These are phyloP conservation scores for Phallusia fumigata DNA, from an alignment of 23 tunicate species.

Conservation along the genomic window DNA sequence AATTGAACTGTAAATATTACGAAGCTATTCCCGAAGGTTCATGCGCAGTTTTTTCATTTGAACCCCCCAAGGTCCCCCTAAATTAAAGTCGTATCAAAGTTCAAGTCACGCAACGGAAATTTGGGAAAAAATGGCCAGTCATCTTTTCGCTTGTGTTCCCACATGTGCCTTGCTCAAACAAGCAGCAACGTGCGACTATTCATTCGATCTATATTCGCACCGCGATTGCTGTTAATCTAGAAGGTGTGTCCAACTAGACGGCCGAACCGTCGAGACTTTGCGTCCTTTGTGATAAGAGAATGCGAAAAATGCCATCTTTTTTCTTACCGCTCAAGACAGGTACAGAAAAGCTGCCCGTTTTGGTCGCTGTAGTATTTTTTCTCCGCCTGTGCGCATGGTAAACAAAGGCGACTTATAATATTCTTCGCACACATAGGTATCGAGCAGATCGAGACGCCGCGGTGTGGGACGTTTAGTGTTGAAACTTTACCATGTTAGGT, in stretches of 20 bases:
- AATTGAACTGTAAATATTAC: no score
- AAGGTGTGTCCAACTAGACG: not conserved
- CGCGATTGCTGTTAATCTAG: not conserved
- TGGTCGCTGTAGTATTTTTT: not conserved
- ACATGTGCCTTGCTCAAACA: not conserved
- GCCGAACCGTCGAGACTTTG: not conserved
- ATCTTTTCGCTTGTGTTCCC: not conserved
- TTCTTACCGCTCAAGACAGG: not conserved
- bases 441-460: not conserved
- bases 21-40: not conserved
- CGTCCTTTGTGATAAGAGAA: not conserved
- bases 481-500: no score
- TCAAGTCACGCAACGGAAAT: not conserved
- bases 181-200: not conserved
- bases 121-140: not conserved
- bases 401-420: slow-evolving; percentile 7
- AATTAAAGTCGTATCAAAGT: not conserved
- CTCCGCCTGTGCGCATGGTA: not conserved
- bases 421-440: not conserved
- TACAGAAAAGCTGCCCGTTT: no score
- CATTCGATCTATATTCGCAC: not conserved
- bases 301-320: slow-evolving; percentile 8
- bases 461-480: not conserved
- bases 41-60: not conserved
- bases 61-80: no score